phyloP scores from a whole-genome alignment of 2,797 vertebrate species.

The Hybognathus amarus region DNA sequence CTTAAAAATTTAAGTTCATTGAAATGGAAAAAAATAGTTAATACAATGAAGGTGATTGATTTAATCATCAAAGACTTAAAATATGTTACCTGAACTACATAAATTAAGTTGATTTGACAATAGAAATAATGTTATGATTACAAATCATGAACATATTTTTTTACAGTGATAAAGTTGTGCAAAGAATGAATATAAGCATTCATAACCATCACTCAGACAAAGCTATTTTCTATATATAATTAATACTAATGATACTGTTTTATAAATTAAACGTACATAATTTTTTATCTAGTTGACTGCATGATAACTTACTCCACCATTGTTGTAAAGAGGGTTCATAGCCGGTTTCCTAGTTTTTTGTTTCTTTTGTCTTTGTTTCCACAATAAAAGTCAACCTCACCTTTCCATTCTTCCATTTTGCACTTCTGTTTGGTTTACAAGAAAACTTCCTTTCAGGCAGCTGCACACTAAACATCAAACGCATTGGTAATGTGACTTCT shows the following conservation, averaged over 20 bases:
- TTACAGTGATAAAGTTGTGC: background rate
- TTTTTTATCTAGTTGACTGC: background rate
- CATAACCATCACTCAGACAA: background rate
- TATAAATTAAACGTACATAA: background rate
- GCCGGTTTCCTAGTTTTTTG: background rate
- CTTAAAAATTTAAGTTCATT: too few relatives aligned
- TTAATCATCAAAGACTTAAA: too few relatives aligned
- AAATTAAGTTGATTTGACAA: too few relatives aligned
- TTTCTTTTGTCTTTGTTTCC: background rate
- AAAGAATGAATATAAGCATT: background rate
- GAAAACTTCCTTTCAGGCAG: background rate
- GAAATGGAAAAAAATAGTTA: too few relatives aligned
- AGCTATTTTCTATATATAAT: background rate
- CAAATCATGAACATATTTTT: too few relatives aligned
- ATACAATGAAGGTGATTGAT: too few relatives aligned
- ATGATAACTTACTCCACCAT: background rate
- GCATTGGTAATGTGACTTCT: too few relatives aligned
- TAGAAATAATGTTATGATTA: too few relatives aligned
- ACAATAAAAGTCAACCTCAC: background rate
- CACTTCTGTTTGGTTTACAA: background rate
- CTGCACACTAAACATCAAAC: slow-evolving; percentile 31
- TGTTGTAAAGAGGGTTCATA: background rate
- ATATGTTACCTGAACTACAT: too few relatives aligned
- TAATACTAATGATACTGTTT: background rate
- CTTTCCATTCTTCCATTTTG: background rate